Evolutionary conservation across 2,113 vertebrate genomes (phyloP).

Genomic region (zebrafish (Danio rerio)): GRCz12tu NC_133180.1:28138001-28138500

Average conservation of each 20-base stretch:
- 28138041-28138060: no score
- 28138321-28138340: conserved; percentile 50
- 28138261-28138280: conserved; percentile 53
- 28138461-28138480: neutral
- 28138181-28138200: conserved; percentile 48
- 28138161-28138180: conserved; percentile 54
- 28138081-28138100: conserved; percentile 62
- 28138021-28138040: no score
- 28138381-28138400: conserved; percentile 38
- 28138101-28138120: conserved; percentile 33
- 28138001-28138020: no score
- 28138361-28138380: conserved; percentile 44
- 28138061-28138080: neutral
- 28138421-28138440: conserved; percentile 26
- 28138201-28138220: conserved; percentile 47
- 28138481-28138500: neutral
- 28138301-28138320: conserved; percentile 56
- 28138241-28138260: conserved; percentile 54
- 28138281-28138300: conserved; percentile 48
- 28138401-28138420: conserved; percentile 47
- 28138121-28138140: conserved; percentile 44
- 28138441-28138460: neutral
- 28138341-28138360: conserved; percentile 39
- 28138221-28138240: conserved; percentile 42
- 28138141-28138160: conserved; percentile 56